phyloP scores from a whole-genome alignment of 2,797 vertebrate genomes.

The Morus bassanus region DNA sequence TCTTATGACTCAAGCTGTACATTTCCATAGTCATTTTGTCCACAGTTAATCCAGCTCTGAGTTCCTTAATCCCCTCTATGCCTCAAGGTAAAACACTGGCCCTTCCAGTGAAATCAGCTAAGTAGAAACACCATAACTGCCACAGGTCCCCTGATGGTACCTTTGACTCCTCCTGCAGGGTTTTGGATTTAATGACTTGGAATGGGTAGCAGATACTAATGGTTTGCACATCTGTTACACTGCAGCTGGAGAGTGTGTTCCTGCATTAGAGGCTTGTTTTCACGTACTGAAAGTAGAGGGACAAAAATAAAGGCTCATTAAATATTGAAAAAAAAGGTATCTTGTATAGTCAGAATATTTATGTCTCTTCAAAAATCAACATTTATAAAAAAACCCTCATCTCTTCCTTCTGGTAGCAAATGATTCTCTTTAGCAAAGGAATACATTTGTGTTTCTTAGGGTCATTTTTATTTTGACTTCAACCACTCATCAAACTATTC shows the following conservation, averaged over 20 bases:
- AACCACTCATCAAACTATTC: neutral
- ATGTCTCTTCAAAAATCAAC: neutral
- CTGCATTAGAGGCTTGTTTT: neutral
- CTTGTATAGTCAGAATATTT: neutral
- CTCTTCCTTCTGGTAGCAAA: neutral
- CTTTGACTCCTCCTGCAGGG: slow-evolving; percentile 49
- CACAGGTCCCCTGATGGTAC: slow-evolving; percentile 50
- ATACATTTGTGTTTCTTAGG: neutral
- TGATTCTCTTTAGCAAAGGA: neutral
- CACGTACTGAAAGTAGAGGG: neutral
- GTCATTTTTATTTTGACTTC: neutral
- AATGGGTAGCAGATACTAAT: slow-evolving; percentile 65
- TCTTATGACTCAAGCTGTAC: neutral
- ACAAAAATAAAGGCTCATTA: slow-evolving; percentile 54
- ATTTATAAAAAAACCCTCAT: neutral
- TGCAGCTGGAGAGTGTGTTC: slow-evolving; percentile 43
- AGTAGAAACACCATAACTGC: slow-evolving; percentile 23
- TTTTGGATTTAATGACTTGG: slow-evolving; percentile 62
- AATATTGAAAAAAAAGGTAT: slow-evolving; percentile 44
- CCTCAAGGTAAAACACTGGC: neutral
- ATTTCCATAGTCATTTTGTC: neutral
- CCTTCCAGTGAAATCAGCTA: slow-evolving; percentile 9
- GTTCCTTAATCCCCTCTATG: neutral
- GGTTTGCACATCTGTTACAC: slow-evolving; percentile 64
- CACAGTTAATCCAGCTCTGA: neutral